A percentile compares a stretch with the other conserved stretches of the same genome.
These are phyloP conservation scores for Drosophila bunnanda DNA, from an alignment of 2,888 invertebrate species.

Conservation along the genomic window DNA sequence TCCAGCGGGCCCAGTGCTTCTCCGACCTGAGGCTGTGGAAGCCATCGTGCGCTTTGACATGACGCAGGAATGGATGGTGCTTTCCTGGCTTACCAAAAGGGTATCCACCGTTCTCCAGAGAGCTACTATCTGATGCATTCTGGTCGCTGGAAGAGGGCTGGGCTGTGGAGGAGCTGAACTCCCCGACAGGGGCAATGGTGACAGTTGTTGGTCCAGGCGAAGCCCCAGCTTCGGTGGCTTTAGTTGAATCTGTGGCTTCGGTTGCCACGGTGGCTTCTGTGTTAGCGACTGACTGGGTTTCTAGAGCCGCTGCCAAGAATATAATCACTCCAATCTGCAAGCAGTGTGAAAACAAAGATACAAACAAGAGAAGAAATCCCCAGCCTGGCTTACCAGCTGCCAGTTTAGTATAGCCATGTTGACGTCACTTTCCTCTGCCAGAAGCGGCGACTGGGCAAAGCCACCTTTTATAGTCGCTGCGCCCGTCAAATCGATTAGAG, in stretches of 20 bases:
- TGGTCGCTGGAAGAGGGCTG: not conserved
- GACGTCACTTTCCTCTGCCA: slow-evolving; percentile 8
- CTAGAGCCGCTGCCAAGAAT: slow-evolving; percentile 10
- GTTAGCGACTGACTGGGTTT: slow-evolving; percentile 5
- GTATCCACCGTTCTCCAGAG: slow-evolving; percentile 40
- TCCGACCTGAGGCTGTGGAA: slow-evolving; percentile 52
- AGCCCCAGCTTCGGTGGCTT: too few species aligned
- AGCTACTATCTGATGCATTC: not conserved
- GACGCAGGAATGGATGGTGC: not conserved
- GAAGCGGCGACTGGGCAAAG: slow-evolving; percentile 21
- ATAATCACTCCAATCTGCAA: slow-evolving; percentile 27
- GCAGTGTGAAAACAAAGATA: not conserved
- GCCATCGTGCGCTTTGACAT: slow-evolving; percentile 57
- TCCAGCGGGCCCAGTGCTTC: slow-evolving; percentile 52
- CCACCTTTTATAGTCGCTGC: slow-evolving; percentile 54
- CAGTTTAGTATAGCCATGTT: slow-evolving; percentile 28
- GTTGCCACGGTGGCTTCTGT: not conserved
- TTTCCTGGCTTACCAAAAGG: slow-evolving; percentile 21
- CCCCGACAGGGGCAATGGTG: not conserved
- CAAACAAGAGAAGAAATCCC: slow-evolving; percentile 3
- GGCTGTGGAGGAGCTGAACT: not conserved
- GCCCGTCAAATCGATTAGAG: slow-evolving; percentile 50
- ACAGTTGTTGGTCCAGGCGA: not conserved
- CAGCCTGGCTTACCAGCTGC: slow-evolving; percentile 2
- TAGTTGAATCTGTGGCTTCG: not conserved